phyloP scores from a whole-genome alignment of 2,113 vertebrate species.

The Galbula dea region DNA sequence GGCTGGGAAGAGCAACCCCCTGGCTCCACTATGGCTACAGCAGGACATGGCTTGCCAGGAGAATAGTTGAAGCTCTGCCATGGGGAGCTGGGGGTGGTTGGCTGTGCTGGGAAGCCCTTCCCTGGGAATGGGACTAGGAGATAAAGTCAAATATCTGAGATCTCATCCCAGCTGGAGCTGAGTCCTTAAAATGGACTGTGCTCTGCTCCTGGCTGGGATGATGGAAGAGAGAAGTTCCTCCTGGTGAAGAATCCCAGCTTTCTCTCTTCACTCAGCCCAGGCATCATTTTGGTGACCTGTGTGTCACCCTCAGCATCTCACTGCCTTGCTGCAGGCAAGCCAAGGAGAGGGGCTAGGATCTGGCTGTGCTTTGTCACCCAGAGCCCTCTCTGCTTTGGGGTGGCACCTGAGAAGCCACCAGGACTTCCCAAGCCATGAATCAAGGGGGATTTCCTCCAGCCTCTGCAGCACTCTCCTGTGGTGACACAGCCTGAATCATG shows the following conservation, averaged over 20 bases:
- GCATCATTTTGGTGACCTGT: background rate
- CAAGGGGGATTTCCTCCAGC: background rate
- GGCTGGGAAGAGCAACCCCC: background rate
- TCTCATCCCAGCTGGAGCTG: background rate
- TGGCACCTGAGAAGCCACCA: background rate
- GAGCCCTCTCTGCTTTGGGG: background rate
- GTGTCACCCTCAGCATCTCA: background rate
- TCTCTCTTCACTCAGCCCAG: background rate
- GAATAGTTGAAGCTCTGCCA: conserved; percentile 30
- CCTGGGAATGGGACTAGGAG: background rate
- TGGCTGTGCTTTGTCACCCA: background rate
- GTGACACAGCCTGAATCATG: conserved; percentile 18
- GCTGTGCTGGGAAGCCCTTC: background rate
- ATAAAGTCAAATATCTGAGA: background rate
- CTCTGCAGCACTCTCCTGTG: background rate
- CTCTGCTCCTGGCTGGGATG: background rate
- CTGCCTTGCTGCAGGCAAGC: background rate
- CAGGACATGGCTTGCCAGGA: background rate
- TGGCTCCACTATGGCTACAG: background rate
- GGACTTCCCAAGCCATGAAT: background rate
- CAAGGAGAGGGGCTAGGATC: accelerated
- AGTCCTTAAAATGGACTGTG: accelerated
- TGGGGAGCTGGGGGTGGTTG: background rate
- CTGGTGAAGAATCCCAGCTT: background rate
- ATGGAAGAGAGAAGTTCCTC: background rate